phyloP scores from a whole-genome alignment of 2,113 vertebrate genomes.

The Rhynchomys soricoides region DNA sequence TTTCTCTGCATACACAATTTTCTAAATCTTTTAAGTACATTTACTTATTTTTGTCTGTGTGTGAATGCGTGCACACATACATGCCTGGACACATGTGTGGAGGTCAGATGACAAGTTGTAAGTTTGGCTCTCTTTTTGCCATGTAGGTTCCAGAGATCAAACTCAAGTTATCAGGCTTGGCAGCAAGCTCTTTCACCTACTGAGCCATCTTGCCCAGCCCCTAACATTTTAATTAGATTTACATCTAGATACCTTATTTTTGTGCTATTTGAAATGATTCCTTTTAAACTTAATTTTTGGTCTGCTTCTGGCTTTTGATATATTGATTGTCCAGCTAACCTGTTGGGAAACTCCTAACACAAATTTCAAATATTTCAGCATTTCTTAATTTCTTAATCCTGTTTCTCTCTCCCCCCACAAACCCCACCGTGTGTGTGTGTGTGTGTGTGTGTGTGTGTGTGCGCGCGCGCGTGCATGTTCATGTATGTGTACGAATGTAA shows the following conservation, averaged over 20 bases:
- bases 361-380: background rate
- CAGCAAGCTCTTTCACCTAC: background rate
- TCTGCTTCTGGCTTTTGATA: background rate
- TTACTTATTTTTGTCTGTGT: background rate
- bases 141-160: background rate
- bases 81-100: background rate
- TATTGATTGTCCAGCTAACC: background rate
- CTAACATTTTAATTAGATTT: background rate
- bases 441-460: too few species aligned
- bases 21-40: background rate
- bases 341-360: background rate
- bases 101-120: background rate
- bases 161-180: background rate
- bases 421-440: fast-evolving
- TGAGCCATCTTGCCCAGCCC: too few species aligned
- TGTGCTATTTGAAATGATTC: background rate
- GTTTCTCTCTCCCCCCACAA: too few species aligned
- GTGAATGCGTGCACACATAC: background rate
- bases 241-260: background rate
- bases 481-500: background rate
- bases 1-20: background rate
- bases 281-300: background rate
- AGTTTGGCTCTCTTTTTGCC: background rate
- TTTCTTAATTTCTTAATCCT: background rate
- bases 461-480: too few species aligned